phyloP scores from a whole-genome alignment of 2,888 invertebrate genomes.

The Candidula unifasciata region DNA sequence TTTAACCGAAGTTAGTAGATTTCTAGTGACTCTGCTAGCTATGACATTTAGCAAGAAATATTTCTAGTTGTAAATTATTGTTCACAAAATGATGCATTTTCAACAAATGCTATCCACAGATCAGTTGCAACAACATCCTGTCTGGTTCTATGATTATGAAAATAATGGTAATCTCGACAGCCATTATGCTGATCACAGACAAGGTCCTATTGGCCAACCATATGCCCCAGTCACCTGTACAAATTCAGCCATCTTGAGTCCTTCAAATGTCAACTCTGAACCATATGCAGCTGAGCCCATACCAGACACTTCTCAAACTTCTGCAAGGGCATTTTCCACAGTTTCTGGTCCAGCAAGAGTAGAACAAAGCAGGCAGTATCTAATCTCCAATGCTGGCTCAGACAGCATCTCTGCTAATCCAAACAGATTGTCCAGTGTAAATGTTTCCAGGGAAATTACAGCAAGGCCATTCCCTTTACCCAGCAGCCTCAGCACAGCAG shows the following conservation, averaged over 20 bases:
- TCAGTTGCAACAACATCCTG: conserved; percentile 12
- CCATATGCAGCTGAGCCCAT: conserved; percentile 6
- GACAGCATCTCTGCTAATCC: conserved; percentile 4
- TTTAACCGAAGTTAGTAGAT: too few relatives aligned
- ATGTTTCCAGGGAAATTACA: conserved; percentile 3
- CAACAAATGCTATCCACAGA: conserved; percentile 19
- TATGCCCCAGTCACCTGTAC: not conserved
- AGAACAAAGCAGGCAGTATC: not conserved
- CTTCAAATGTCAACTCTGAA: not conserved
- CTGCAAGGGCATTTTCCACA: not conserved
- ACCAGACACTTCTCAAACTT: conserved; percentile 1
- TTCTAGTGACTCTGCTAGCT: too few relatives aligned
- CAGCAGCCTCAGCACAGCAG: not conserved
- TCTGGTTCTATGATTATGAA: conserved; percentile 35
- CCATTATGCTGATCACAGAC: conserved; percentile 13
- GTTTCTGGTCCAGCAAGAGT: not conserved
- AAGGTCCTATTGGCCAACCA: not conserved
- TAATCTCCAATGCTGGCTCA: not conserved
- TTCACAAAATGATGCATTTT: not conserved
- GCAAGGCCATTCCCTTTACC: not conserved
- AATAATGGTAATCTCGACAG: not conserved
- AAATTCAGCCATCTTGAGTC: conserved; percentile 12
- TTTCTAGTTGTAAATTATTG: not conserved
- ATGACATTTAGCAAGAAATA: not conserved
- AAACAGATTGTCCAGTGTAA: not conserved